A percentile compares a stretch with the other conserved stretches of the same genome.
phyloP scores from a whole-genome alignment of 1,140 invertebrate genomes.

The Chrysopa pallens region DNA sequence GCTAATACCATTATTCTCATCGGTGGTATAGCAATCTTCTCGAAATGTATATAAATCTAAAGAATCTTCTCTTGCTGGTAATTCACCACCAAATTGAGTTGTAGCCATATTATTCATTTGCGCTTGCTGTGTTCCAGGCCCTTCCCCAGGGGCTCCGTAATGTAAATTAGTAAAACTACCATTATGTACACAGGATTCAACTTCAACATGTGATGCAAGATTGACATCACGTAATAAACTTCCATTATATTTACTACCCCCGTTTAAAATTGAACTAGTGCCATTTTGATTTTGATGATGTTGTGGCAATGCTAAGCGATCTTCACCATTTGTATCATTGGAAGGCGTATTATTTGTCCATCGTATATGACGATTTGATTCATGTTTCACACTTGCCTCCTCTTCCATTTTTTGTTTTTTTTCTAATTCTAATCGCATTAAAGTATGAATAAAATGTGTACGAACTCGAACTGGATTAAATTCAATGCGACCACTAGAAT shows the following conservation, averaged over 20 bases:
- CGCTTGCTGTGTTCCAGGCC: conserved; percentile 12
- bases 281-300: background rate
- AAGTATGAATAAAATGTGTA: conserved; percentile 93
- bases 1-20: conserved; percentile 21
- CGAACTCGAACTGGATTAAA: conserved; percentile 90
- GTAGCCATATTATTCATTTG: conserved; percentile 5
- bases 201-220: conserved; percentile 32
- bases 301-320: background rate
- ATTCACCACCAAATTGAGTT: conserved; percentile 16
- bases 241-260: conserved; percentile 17
- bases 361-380: conserved; percentile 21
- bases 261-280: conserved; percentile 1
- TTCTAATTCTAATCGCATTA: conserved; percentile 87
- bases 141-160: conserved; percentile 23
- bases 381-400: conserved; percentile 10
- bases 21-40: conserved; percentile 45
- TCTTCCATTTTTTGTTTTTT: conserved; percentile 42
- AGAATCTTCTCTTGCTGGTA: conserved; percentile 38
- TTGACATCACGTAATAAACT: conserved; percentile 31
- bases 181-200: conserved; percentile 39
- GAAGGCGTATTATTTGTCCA: background rate
- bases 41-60: conserved; percentile 44
- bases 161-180: conserved; percentile 46
- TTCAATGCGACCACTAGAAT: conserved; percentile 81
- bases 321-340: background rate